Evolutionary conservation across 1,140 invertebrate species (phyloP).

Genomic region (Nephotettix cincticeps): DNA sequence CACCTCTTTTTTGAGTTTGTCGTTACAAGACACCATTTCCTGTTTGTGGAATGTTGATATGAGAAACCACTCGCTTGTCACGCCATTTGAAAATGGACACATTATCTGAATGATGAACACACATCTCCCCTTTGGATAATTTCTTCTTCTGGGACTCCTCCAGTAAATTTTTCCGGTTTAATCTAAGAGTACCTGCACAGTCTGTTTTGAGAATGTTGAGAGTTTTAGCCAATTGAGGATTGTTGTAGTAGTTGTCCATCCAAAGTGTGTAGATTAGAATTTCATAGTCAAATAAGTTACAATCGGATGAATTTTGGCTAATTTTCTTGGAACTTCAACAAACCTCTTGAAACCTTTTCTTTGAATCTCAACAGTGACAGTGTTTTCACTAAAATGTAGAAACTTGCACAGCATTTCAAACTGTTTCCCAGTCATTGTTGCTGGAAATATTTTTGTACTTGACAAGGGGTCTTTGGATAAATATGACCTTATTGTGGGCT

Average conservation of each 20-base stretch:
- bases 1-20: not conserved
- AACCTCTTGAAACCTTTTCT: too few species aligned
- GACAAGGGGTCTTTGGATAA: not conserved
- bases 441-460: not conserved
- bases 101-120: not conserved
- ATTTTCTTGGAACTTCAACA: not conserved
- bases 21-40: not conserved
- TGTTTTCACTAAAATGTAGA: conserved; percentile 14
- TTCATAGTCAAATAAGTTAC: conserved; percentile 1
- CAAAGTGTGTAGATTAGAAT: too few species aligned
- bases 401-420: not conserved
- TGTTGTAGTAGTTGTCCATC: too few species aligned
- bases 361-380: too few species aligned
- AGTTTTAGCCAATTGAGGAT: too few species aligned
- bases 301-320: not conserved
- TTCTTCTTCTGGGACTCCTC: not conserved
- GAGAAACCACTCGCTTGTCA: not conserved
- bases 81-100: not conserved
- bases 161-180: not conserved
- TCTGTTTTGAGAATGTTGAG: not conserved
- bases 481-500: too few species aligned
- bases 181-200: not conserved
- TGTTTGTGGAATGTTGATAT: not conserved
- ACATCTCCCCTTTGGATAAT: not conserved
- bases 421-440: not conserved